Evolutionary conservation across 2,113 vertebrate genomes (phyloP), one percentile per base, ranked within the genome.

Genomic region (Stomatorhinus ivindoensis): DNA sequence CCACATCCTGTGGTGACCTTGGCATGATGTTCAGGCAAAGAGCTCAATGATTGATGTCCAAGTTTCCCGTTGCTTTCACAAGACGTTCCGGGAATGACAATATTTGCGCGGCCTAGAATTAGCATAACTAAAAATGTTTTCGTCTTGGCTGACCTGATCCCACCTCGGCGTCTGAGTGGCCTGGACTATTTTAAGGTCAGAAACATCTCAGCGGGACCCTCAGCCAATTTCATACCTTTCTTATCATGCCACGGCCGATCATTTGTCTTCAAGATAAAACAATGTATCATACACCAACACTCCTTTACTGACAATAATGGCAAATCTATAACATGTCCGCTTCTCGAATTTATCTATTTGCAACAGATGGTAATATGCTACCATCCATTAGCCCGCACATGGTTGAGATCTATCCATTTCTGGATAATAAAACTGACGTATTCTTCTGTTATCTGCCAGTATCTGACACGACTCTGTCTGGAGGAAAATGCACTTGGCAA

Each of bases 341-440:
- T 93, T 92, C 92, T 92, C 93, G 93, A 94, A 94, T 95, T 58
- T 95, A 95, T 96, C 93, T 93, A 85, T 90, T 94, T 91, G 92
- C 94, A 95, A 94, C 95, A 96, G 95, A 96, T 96, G 95, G 95
- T 93, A 93, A 94, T 93, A 91, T 91, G 92, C 94, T 95, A 93
- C 92, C 93, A 92, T 94, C 95, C 95, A 95, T 96, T 96, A 96
- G 93, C 92, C 93, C 94, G 92, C 94, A 93, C 95, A 95, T 95
- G 94, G 94, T 94, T 93, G 94, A 95, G 93, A 96, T 95, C 95
- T 93, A 91, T 94, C 94, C 93, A 93, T 94, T 94, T 95, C 93
- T 95, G 94, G 94, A 94, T 94, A 95, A 93, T 95, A 95, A 94
- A 94, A 92, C 93, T 94, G 95, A 95, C 94, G 95, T 95, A 94